A percentile compares a stretch with the other conserved stretches of the same genome.
These are phyloP conservation scores for Heterotis niloticus DNA, from an alignment of 2,113 vertebrate genomes.

Conservation along the genomic window DNA sequence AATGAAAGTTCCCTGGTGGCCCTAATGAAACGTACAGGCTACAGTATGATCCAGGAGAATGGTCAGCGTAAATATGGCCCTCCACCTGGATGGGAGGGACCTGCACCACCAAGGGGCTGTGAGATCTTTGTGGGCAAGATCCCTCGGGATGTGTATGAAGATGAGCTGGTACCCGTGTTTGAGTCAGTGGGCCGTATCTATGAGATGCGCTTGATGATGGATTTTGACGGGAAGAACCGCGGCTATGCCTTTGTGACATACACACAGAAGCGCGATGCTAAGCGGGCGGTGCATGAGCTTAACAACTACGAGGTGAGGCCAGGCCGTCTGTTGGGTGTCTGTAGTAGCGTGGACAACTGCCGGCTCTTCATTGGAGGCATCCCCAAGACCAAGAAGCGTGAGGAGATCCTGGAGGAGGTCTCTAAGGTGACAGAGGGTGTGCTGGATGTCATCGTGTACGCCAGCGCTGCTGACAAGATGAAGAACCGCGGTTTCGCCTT, in stretches of 20 bases:
- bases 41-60: conserved; percentile 91
- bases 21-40: conserved; percentile 88
- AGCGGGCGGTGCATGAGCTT: conserved; percentile 90
- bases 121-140: conserved; percentile 98
- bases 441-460: conserved; percentile 94
- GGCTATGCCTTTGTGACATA: conserved; percentile 97
- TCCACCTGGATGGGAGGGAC: conserved; percentile 85
- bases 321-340: conserved; percentile 88
- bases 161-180: conserved; percentile 92
- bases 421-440: conserved; percentile 96
- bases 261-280: conserved; percentile 89
- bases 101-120: conserved; percentile 86
- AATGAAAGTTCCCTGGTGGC: conserved; percentile 83
- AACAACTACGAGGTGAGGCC: conserved; percentile 96
- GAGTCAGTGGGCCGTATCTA: conserved; percentile 90
- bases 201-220: conserved; percentile 99
- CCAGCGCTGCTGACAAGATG: conserved; percentile 97
- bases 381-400: conserved; percentile 98
- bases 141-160: conserved; percentile 92
- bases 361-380: conserved; percentile 98
- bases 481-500: conserved; percentile 98
- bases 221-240: conserved; percentile 96
- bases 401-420: conserved; percentile 96
- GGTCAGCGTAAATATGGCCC: conserved; percentile 95
- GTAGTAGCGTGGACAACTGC: conserved; percentile 96